A percentile compares a stretch with the other conserved stretches of the same genome.
These are phyloP conservation scores for Betta splendens DNA, from an alignment of 2,797 vertebrate genomes.

Conservation along the genomic window DNA sequence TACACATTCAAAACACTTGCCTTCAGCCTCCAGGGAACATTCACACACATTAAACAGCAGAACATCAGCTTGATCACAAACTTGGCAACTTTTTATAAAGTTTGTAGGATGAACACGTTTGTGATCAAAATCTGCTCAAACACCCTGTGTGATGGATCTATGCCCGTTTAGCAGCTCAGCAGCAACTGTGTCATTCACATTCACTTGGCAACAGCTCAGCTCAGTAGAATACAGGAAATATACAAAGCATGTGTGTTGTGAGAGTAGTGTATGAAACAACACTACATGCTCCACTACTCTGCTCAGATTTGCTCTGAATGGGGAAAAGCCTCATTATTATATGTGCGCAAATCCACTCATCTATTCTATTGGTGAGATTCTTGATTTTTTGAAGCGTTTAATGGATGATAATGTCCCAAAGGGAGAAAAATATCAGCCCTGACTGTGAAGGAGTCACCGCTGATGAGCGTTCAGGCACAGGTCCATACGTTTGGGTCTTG, in stretches of 20 bases:
- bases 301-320: not conserved
- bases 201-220: too few species aligned
- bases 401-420: slow-evolving; percentile 3
- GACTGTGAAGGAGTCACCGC: not conserved
- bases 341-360: too few species aligned
- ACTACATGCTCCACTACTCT: too few species aligned
- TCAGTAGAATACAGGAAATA: too few species aligned
- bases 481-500: not conserved
- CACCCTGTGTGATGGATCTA: slow-evolving; percentile 6
- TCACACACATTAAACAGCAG: slow-evolving; percentile 21
- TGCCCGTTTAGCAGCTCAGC: slow-evolving; percentile 3
- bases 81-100: not conserved
- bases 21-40: slow-evolving; percentile 23
- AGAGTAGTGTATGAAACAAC: too few species aligned
- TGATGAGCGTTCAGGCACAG: slow-evolving; percentile 1
- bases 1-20: slow-evolving; percentile 39
- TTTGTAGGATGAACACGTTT: slow-evolving; percentile 9
- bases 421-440: not conserved
- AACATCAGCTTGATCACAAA: slow-evolving; percentile 1
- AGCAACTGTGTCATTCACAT: not conserved
- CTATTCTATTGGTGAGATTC: not conserved
- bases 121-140: not conserved
- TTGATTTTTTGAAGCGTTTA: not conserved
- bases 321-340: not conserved
- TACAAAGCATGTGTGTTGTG: too few species aligned